These are phyloP conservation scores for Neosilurus mollespiculum DNA, from an alignment of 2,797 vertebrate species.

Conservation along the genomic window DNA sequence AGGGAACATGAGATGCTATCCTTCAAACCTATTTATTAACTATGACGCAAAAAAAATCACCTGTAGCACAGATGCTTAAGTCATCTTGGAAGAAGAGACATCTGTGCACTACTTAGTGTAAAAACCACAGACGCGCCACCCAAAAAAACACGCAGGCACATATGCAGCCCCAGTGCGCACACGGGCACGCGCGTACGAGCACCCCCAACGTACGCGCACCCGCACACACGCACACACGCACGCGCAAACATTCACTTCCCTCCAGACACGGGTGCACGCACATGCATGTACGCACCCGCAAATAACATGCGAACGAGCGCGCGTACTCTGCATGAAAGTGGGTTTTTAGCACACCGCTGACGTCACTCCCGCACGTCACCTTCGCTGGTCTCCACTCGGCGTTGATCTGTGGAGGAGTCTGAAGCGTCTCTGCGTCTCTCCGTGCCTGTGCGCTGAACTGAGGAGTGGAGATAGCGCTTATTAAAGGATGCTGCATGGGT, in stretches of 20 bases:
- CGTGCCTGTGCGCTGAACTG: not conserved
- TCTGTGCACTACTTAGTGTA: not conserved
- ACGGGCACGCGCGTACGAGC: not conserved
- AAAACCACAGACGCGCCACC: too few relatives aligned
- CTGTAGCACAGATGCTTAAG: not conserved
- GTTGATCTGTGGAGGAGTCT: not conserved
- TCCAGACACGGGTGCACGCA: not conserved
- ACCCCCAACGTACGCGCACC: slow-evolving; percentile 10
- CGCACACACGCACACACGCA: slow-evolving; percentile 7
- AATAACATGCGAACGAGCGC: slow-evolving; percentile 10
- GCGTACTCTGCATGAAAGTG: slow-evolving; percentile 57
- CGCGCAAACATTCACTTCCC: not conserved
- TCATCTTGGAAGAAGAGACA: not conserved
- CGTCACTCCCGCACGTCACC: slow-evolving; percentile 46
- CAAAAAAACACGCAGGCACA: not conserved
- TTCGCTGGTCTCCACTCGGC: slow-evolving; percentile 5
- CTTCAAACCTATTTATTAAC: too few relatives aligned
- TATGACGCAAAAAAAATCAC: not conserved
- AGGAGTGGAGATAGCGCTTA: slow-evolving; percentile 1
- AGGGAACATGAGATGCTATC: not conserved
- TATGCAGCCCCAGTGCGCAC: not conserved
- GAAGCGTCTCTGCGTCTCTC: slow-evolving; percentile 16
- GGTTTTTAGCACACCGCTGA: slow-evolving; percentile 70
- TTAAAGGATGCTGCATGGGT: slow-evolving; percentile 37
- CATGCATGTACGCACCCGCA: not conserved